Base-by-base conservation (phyloP, 2,888 invertebrate species). In the Rhingia campestris region DNA sequence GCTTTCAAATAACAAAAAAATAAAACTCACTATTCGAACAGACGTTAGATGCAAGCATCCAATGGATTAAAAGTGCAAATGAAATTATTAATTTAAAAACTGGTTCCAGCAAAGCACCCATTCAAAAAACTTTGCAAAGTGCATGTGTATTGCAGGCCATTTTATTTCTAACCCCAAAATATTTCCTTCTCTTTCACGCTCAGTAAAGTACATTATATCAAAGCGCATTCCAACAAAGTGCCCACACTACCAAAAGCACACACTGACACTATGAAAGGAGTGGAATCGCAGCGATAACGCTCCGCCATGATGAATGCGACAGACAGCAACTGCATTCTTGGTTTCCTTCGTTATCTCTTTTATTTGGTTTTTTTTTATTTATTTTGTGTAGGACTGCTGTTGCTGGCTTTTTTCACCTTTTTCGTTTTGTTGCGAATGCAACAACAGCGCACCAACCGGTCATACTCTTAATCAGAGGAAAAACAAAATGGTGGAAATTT, bases 401-500 rank as follows among this genome's bases (percentile, higher is more conserved):
- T 30, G 53, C 72, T 61, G 45, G 51, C 39, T 76, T 76, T 64
- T 59, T 54, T 14, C n/a, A 9, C n/a, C 58, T 32, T 41, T 66
- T 59, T 54, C 33, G 56, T 58, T 59, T 39, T 51, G 37, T 51
- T 32, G 47, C 45, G 58, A 79, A 77, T 86, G 87, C 87, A 87
- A 86, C 74, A 82, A 86, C 87, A 89, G 79, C 82, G 74, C 86
- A 84, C 79, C 79, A 84, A 84, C 79, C 74, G 79, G 82, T 84
- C 79, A 66, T 63, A 63, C 45, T 79, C 70, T 79, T 73, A 84
- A 82, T 79, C 59, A 80, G 58, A 66, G 49, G 33, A 51, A 88
- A 89, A 89, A 88, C 89, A 89, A 89, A 89, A 89, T 89, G 89
- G 89, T 89, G 89, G 89, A 87, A 86, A 73, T 61, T 22, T 22